Conservation (phyloP, 2,888 invertebrate species). For the Cephus spinipes region DNA sequence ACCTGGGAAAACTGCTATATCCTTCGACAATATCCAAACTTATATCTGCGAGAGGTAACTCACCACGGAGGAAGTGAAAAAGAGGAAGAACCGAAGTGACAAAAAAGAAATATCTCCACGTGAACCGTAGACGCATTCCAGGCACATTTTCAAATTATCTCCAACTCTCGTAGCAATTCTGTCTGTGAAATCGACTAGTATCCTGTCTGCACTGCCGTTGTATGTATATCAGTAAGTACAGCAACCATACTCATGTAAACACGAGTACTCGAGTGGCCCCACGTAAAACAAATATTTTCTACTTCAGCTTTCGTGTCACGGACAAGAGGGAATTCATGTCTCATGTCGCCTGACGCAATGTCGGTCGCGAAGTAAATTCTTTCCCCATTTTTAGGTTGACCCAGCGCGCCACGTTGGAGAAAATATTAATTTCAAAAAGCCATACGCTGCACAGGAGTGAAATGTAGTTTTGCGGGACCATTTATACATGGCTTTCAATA, state of each 20-base stretch:
- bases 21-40: background rate
- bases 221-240: background rate
- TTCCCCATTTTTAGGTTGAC: background rate
- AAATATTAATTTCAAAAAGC: background rate
- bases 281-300: background rate
- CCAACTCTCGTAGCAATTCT: no score
- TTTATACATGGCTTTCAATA: background rate
- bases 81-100: background rate
- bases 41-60: background rate
- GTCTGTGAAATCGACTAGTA: background rate
- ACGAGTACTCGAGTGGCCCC: background rate
- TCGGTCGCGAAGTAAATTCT: background rate
- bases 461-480: background rate
- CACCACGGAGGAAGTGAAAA: background rate
- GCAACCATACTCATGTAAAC: background rate
- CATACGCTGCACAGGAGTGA: background rate
- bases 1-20: background rate
- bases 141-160: background rate
- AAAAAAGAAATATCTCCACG: background rate
- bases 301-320: background rate
- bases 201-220: background rate
- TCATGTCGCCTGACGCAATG: background rate
- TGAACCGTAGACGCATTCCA: background rate
- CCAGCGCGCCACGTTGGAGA: background rate
- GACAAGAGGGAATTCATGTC: background rate